Evolutionary conservation across 2,797 vertebrate genomes (phyloP), one percentile per base, ranked within the genome.

Genomic region (Dryobates pubescens): DNA sequence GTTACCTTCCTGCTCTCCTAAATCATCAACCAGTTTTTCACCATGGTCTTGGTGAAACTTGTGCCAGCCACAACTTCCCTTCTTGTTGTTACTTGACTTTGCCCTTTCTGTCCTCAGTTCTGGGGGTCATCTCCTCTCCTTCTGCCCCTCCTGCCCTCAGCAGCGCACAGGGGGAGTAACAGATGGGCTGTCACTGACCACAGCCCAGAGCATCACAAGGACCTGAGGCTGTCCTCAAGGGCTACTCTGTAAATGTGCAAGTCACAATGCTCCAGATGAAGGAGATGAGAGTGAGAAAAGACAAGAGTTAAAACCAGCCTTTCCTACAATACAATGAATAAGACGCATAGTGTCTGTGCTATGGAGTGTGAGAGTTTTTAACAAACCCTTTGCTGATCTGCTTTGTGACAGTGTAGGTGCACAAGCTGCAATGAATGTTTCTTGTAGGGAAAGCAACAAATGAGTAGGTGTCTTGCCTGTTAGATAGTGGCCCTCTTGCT

Each of bases 71-170:
- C 5, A 22, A 8, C 24, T 24, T 73, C 34, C 30, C 38, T 73
- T 75, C 67, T 47, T 4, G 9, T 7, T 54, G 75, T 19, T 61
- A 47, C 18, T 3, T 6, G 17, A 34, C 29, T 72, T 59, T 86
- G 26, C 6, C 30, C 9, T 57, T 61, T 78, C n/a, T 70, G 61
- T 51, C n/a, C 18, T 78, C 36, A 29, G 5, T 69, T 62, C 13
- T 6, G 3, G 22, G 13, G 5, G 5, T 2, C 0, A 3, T 27
- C n/a, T 67, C 36, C 41, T 78, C 26, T n/a, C 4, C 5, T n/a
- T 4, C 32, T 76, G 23, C 54, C n/a, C 19, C n/a, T 78, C 22
- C 8, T 41, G 24, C 18, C 27, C 65, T 62, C 58, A 84, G 75
- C 38, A 79, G 41, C 16, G 70, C 47, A 30, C 47, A 78, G 57